Evolutionary conservation across 1,140 invertebrate genomes (phyloP), one percentile per base, ranked within the genome.

Genomic region (Druon quercuslanigerum): DNA sequence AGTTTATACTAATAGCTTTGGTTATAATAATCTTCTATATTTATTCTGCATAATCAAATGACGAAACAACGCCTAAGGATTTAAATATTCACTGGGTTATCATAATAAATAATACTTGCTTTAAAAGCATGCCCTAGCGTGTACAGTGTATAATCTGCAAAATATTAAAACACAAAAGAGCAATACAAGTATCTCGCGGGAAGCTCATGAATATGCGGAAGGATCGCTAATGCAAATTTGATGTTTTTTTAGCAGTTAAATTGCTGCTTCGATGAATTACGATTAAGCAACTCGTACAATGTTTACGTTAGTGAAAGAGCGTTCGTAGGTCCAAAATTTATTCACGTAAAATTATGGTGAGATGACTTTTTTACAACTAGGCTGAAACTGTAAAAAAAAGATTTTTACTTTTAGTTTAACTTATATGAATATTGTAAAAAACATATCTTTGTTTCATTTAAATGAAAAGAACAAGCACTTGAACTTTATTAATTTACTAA

Each of bases 81-180:
- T 33, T 33, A 1, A 25, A 66, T 13, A 66, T 16, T 66, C 25
- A 33, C 14, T 25, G 40, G 16, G 40, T n/a, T n/a, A 25, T 40
- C 46, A 66, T 14, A 33, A 66, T 66, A 66, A 66, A 66, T 40
- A 66, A 66, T 20, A 66, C 40, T 66, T 40, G 60, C 13, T 40
- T 66, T 25, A 33, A 66, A n/a, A 66, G 60, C 60, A 40, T 66
- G 25, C 25, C 40, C 25, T n/a, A 17, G 60, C 60, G 60, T 66
- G 40, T 66, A 66, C n/a, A 66, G 33, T 66, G 40, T 66, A 66
- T 40, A 66, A 25, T 66, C 14, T 33, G 60, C 14, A n/a, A 40
- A 66, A 66, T 66, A 66, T 66, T 66, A 40, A 66, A 66, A 66
- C 33, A 66, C 33, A 66, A 66, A 66, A 66, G 60, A n/a, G 40